Evolutionary conservation across 1,140 invertebrate species (phyloP).

Genomic region (Hyphantria cunea): DNA sequence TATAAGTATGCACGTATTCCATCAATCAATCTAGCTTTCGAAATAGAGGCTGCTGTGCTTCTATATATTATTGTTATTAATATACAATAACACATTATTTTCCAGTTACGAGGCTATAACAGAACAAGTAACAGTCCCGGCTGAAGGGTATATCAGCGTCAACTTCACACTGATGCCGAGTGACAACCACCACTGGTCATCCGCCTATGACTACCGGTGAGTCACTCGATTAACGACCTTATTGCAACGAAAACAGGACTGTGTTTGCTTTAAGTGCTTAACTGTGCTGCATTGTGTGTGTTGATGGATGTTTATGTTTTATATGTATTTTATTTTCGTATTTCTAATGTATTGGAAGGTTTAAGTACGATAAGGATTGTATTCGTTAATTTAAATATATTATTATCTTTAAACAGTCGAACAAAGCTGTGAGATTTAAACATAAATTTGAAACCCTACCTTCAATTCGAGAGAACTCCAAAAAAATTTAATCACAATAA

Average conservation of each 20-base stretch:
- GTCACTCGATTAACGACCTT: conserved; percentile 29
- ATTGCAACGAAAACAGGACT: neutral
- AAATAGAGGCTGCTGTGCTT: too few relatives aligned
- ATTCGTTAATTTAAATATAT: too few relatives aligned
- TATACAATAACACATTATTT: conserved; percentile 8
- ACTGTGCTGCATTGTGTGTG: conserved; percentile 4
- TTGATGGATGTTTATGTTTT: conserved; percentile 1
- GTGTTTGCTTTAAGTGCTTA: conserved; percentile 1
- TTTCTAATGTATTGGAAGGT: conserved; percentile 17
- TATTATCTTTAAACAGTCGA: too few relatives aligned
- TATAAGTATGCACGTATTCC: too few relatives aligned
- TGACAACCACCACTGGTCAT: conserved; percentile 90
- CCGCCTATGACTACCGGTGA: conserved; percentile 87
- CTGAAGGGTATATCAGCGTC: conserved; percentile 82
- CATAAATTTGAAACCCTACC: too few relatives aligned
- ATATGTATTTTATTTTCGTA: conserved; percentile 10
- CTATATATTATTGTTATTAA: too few relatives aligned
- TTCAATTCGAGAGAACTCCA: too few relatives aligned
- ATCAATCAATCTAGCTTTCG: too few relatives aligned
- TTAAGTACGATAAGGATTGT: neutral
- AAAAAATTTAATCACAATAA: too few relatives aligned
- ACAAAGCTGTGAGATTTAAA: too few relatives aligned
- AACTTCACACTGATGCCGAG: conserved; percentile 92
- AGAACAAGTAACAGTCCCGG: conserved; percentile 84
- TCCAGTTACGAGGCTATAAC: conserved; percentile 86